Percentiles rank a stretch among this genome's conserved stretches.
phyloP scores from a whole-genome alignment of 1,140 invertebrate species.

The Dinothrombium tinctorium region DNA sequence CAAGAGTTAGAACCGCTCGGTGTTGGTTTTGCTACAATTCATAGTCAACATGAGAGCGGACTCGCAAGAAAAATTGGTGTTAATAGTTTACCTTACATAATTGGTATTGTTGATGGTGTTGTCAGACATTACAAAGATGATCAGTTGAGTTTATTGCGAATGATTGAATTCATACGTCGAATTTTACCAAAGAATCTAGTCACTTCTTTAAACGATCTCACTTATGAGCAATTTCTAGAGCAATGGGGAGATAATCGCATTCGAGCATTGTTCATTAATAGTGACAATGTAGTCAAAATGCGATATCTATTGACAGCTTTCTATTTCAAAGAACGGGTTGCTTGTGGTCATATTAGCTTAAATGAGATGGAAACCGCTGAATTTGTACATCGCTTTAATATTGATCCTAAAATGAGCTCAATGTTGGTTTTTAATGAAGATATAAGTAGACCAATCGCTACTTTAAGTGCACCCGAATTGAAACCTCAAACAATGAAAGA shows the following conservation, averaged over 20 bases:
- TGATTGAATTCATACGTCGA: slow-evolving; percentile 58
- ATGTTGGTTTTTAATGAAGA: slow-evolving; percentile 79
- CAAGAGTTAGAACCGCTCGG: slow-evolving; percentile 52
- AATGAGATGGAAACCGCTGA: slow-evolving; percentile 10
- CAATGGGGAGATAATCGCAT: slow-evolving; percentile 79
- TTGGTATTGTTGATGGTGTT: slow-evolving; percentile 53
- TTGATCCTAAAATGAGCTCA: slow-evolving; percentile 50
- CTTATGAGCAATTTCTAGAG: slow-evolving; percentile 48
- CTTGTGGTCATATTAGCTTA: slow-evolving; percentile 47
- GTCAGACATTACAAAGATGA: slow-evolving; percentile 52
- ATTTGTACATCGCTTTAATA: slow-evolving; percentile 29
- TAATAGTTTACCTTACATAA: slow-evolving; percentile 44
- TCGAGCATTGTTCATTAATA: slow-evolving; percentile 63
- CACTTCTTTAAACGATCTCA: slow-evolving; percentile 38
- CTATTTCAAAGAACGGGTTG: slow-evolving; percentile 52
- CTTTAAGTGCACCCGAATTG: slow-evolving; percentile 61
- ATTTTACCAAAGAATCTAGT: slow-evolving; percentile 59
- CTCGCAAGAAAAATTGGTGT: slow-evolving; percentile 51
- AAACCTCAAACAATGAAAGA: slow-evolving; percentile 61
- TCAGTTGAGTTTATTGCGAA: slow-evolving; percentile 43
- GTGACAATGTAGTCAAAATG: slow-evolving; percentile 41
- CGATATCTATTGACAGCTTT: slow-evolving; percentile 70
- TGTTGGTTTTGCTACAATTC: slow-evolving; percentile 39
- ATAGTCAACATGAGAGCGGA: slow-evolving; percentile 48
- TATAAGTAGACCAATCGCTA: slow-evolving; percentile 47